Evolutionary conservation across 2,113 vertebrate genomes (phyloP).

Genomic region (Parus major): DNA sequence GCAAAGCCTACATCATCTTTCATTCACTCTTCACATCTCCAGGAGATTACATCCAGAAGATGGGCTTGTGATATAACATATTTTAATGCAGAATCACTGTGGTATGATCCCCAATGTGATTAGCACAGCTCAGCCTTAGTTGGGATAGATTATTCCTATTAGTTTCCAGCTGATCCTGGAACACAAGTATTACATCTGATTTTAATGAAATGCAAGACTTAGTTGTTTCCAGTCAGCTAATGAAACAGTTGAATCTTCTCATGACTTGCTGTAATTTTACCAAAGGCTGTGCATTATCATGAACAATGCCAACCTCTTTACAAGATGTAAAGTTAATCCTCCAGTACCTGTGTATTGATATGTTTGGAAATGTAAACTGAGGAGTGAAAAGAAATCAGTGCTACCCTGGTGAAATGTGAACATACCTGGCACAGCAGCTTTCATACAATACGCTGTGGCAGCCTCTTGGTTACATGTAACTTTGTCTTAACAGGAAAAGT

Average conservation of each 20-base stretch:
- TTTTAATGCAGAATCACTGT: neutral
- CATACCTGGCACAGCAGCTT: constrained; percentile 13
- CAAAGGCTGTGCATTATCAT: constrained; percentile 67
- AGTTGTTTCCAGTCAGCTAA: constrained; percentile 75
- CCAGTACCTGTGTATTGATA: neutral
- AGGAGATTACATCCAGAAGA: neutral
- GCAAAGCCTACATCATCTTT: neutral
- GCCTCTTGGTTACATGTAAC: constrained; percentile 43
- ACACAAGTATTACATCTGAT: constrained; percentile 79
- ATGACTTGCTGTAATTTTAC: constrained; percentile 70
- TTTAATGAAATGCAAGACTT: constrained; percentile 79
- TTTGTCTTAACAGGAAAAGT: constrained; percentile 72
- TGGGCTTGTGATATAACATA: neutral
- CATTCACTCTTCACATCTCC: neutral
- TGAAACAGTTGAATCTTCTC: constrained; percentile 76
- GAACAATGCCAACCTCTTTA: constrained; percentile 62
- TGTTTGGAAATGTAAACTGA: constrained; percentile 22
- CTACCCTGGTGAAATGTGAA: neutral
- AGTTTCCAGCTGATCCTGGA: constrained; percentile 79
- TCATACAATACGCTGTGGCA: constrained; percentile 7
- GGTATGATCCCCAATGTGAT: constrained; percentile 39
- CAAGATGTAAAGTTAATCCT: constrained; percentile 52
- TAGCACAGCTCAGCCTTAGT: constrained; percentile 54
- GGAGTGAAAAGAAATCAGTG: neutral
- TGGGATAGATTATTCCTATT: constrained; percentile 73